Evolutionary conservation across 2,888 invertebrate genomes (phyloP).

Genomic region (Mystacides longicornis): DNA sequence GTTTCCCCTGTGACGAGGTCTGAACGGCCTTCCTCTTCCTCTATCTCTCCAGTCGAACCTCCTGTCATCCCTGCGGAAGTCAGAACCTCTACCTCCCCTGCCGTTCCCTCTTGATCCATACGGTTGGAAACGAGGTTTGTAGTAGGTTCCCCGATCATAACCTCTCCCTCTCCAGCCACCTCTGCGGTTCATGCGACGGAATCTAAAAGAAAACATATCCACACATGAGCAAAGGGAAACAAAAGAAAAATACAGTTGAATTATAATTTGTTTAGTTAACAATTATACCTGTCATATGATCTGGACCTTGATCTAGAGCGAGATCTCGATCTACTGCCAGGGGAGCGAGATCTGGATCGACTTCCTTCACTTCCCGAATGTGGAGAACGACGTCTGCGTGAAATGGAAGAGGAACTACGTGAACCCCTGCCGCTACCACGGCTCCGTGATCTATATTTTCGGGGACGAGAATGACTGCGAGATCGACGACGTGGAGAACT

Average conservation of each 20-base stretch:
- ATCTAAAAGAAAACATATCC: constrained; percentile 27
- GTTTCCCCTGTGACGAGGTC: constrained; percentile 40
- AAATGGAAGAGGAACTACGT: constrained; percentile 39
- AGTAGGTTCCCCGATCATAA: constrained; percentile 70
- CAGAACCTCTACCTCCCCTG: constrained; percentile 47
- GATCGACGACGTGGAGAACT: constrained; percentile 41
- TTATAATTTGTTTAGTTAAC: neutral
- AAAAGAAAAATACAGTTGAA: neutral
- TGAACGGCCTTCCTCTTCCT: constrained; percentile 33
- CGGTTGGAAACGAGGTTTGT: constrained; percentile 69
- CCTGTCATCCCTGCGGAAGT: constrained; percentile 36
- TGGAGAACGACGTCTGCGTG: constrained; percentile 28
- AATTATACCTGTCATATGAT: constrained; percentile 47
- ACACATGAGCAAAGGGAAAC: neutral
- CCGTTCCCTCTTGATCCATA: constrained; percentile 40
- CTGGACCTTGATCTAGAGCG: constrained; percentile 52
- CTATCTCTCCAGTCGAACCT: constrained; percentile 37
- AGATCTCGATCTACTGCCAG: constrained; percentile 55
- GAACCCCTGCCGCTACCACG: constrained; percentile 48
- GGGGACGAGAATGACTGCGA: constrained; percentile 53
- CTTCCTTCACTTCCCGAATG: constrained; percentile 50
- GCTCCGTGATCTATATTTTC: constrained; percentile 59
- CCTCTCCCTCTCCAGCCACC: constrained; percentile 45
- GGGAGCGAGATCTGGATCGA: constrained; percentile 45
- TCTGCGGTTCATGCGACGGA: constrained; percentile 38